Conservation (phyloP, 1,140 invertebrate genomes). For the Macrocentrus cingulum region DNA sequence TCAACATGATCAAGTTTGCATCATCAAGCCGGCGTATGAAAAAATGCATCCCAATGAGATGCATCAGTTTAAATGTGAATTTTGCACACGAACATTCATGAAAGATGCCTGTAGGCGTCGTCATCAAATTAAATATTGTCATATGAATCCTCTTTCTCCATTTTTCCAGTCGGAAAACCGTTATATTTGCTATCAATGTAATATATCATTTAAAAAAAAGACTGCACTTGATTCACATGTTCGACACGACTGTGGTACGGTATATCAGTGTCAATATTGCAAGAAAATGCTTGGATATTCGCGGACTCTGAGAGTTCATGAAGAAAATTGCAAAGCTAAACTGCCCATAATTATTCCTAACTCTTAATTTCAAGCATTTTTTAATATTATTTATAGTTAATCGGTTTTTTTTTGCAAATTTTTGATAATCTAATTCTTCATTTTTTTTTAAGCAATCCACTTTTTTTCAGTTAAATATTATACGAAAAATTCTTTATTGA, state of each 20-base stretch:
- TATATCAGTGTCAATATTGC: conserved; percentile 16
- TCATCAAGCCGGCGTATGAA: background rate
- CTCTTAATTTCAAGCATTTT: no score
- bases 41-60: background rate
- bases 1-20: background rate
- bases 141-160: background rate
- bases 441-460: no score
- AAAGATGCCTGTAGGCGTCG: background rate
- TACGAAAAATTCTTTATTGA: no score
- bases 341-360: background rate
- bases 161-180: conserved; percentile 3
- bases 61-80: conserved; percentile 3
- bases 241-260: conserved; percentile 13
- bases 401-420: no score
- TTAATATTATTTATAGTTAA: no score
- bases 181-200: conserved; percentile 3
- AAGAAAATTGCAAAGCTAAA: conserved; percentile 5
- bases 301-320: conserved; percentile 10
- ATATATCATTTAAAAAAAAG: background rate
- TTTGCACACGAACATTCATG: conserved; percentile 7
- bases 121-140: background rate
- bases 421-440: no score
- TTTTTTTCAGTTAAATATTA: no score
- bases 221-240: conserved; percentile 1
- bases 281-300: conserved; percentile 12